Percentiles rank a stretch among this genome's conserved stretches.
Evolutionary conservation across 2,888 invertebrate genomes (phyloP).

Genomic region (Melanostoma scalare): DNA sequence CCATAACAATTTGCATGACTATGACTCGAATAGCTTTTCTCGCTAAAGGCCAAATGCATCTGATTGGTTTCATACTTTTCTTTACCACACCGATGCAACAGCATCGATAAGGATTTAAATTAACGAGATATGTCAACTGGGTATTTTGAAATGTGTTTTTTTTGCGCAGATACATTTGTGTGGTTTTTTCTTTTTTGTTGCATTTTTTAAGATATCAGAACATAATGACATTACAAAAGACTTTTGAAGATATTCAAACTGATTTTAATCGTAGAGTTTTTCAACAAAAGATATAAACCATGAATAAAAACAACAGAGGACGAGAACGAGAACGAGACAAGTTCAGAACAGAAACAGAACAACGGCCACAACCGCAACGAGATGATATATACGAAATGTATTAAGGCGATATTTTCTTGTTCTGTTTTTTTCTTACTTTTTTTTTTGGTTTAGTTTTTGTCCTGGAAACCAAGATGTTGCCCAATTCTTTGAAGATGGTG

Average conservation of each 20-base stretch:
- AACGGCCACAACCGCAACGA: constrained; percentile 3
- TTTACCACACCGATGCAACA: constrained; percentile 64
- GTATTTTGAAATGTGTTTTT: constrained; percentile 63
- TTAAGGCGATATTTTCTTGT: constrained; percentile 36
- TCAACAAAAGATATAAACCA: constrained; percentile 61
- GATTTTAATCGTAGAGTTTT: constrained; percentile 69
- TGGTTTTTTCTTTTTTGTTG: constrained; percentile 76
- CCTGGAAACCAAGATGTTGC: constrained; percentile 52
- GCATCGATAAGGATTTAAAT: constrained; percentile 82
- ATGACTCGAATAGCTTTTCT: constrained; percentile 15
- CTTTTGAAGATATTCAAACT: constrained; percentile 71
- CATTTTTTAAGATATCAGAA: constrained; percentile 79
- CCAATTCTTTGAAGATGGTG: constrained; percentile 61
- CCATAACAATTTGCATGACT: constrained; percentile 35
- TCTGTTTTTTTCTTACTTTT: constrained; percentile 1
- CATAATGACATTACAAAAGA: constrained; percentile 82
- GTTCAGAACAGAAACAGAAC: constrained; percentile 18
- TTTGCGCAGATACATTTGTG: constrained; percentile 72
- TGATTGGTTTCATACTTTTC: constrained; percentile 45
- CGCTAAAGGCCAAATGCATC: constrained; percentile 41
- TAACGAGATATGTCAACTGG: constrained; percentile 82
- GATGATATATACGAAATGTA: constrained; percentile 58
- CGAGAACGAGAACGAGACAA: constrained; percentile 41
- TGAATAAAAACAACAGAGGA: constrained; percentile 21
- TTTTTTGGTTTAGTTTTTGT: constrained; percentile 6